Evolutionary conservation across 2,888 invertebrate genomes (phyloP), one percentile per base, ranked within the genome.

Genomic region (Andrena chrysosceles): DNA sequence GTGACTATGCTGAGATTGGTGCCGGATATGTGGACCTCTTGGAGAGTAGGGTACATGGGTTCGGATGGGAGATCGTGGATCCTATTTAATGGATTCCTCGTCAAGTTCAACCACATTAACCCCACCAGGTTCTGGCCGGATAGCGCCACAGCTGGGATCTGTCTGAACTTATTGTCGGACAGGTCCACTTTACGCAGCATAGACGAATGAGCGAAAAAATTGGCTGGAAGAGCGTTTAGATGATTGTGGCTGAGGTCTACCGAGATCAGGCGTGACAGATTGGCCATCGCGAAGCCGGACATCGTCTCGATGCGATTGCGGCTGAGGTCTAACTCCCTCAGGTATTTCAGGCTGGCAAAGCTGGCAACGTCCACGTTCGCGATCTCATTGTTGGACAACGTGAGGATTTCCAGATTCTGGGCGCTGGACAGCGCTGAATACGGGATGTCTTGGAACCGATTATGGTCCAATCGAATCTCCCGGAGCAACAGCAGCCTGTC

Each of bases 1-100:
- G 97, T 97, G 59, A 98, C 96, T 87, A 98, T 97, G 33, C 96
- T 97, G 66, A 98, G 95, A 93, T 98, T 98, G 5, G 98, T 98
- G 69, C 96, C 95, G 75, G 96, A 96, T 89, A 97, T 96, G 92
- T 97, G 96, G 77, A 97, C 95, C 93, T 97, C 97, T 93, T 97
- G 96, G 5, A 98, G 95, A 52, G 96, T 94, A 2, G 97, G 96
- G 94, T 97, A 97, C 90, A 96, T 95, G 86, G 96, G 96, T 69
- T 96, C 96, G 52, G 96, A 95, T 89, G 96, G 95, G 91, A 96
- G 95, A 89, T 97, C 97, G 91, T 97, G 96, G 85, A 98, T 96
- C 89, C 96, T 96, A 62, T 96, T 95, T 73, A 98, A 94, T 0
- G 97, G 97, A 94, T 98, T 98, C 5, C 96, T 96, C n/a, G 98